Evolutionary conservation across 2,113 vertebrate species (phyloP).

Genomic region (Larimichthys crocea): DNA sequence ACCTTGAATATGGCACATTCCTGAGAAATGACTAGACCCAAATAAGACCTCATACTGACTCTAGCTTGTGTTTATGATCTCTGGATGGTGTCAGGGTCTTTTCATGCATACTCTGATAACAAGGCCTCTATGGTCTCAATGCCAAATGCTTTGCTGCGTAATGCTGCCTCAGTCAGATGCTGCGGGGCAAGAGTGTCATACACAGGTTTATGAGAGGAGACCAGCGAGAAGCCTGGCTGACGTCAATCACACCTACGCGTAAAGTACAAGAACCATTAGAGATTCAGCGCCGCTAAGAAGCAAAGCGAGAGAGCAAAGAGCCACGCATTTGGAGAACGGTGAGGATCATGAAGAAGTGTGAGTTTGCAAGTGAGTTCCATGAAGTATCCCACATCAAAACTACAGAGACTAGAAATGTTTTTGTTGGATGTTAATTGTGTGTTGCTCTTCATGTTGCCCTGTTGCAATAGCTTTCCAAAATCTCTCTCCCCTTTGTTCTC

Average conservation of each 20-base stretch:
- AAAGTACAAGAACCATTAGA: slow-evolving; percentile 76
- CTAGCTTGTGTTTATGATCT: slow-evolving; percentile 35
- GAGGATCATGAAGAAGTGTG: not conserved
- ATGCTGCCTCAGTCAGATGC: slow-evolving; percentile 40
- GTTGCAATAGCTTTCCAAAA: not conserved
- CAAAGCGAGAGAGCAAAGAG: slow-evolving; percentile 30
- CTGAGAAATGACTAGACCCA: slow-evolving; percentile 44
- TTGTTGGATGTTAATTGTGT: not conserved
- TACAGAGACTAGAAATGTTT: slow-evolving; percentile 10
- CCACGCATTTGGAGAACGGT: not conserved
- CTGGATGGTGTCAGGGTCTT: slow-evolving; percentile 53
- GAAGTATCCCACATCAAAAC: not conserved
- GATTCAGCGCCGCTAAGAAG: slow-evolving; percentile 48
- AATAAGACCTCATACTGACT: slow-evolving; percentile 14
- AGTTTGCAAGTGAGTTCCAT: not conserved
- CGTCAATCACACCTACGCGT: slow-evolving; percentile 75
- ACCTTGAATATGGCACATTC: slow-evolving; percentile 48
- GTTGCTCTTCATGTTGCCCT: slow-evolving; percentile 16
- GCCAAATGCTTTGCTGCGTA: slow-evolving; percentile 45
- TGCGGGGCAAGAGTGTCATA: slow-evolving; percentile 44
- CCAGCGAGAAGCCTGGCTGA: slow-evolving; percentile 69
- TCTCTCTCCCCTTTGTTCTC: not conserved
- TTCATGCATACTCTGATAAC: slow-evolving; percentile 49
- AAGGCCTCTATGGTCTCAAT: slow-evolving; percentile 34
- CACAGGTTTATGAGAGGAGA: slow-evolving; percentile 61